A percentile compares a stretch with the other conserved stretches of the same genome.
These are phyloP conservation scores for Zaprionus ghesquierei DNA, from an alignment of 1,140 invertebrate species.

Conservation along the genomic window DNA sequence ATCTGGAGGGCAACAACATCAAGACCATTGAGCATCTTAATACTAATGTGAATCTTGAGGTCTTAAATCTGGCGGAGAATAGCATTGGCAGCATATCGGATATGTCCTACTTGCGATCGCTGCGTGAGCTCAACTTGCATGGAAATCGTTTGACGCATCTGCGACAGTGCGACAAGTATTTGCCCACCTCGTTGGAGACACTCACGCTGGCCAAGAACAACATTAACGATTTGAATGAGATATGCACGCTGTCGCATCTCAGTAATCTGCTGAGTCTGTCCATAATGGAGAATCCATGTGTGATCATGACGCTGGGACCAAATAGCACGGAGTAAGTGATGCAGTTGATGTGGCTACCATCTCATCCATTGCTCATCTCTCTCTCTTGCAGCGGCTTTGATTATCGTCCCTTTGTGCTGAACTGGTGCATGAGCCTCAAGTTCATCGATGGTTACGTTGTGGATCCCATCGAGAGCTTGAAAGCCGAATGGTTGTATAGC, in stretches of 20 bases:
- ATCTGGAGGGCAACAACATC: conserved; percentile 85
- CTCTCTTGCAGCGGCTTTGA: conserved; percentile 89
- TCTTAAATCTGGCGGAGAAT: conserved; percentile 94
- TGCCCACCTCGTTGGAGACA: conserved; percentile 89
- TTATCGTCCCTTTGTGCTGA: conserved; percentile 95
- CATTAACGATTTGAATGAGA: conserved; percentile 93
- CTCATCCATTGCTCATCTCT: neutral
- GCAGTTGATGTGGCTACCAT: too few species aligned
- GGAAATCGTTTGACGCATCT: conserved; percentile 93
- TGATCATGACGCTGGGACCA: conserved; percentile 65
- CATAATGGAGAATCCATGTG: conserved; percentile 93
- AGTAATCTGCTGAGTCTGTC: conserved; percentile 90
- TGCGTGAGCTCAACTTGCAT: conserved; percentile 91
- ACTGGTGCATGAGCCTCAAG: conserved; percentile 95
- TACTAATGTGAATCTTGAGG: conserved; percentile 89
- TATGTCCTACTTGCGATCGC: conserved; percentile 88
- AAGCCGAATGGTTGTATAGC: conserved; percentile 97
- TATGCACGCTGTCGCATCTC: conserved; percentile 90
- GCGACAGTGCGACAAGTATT: conserved; percentile 90
- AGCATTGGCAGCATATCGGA: conserved; percentile 92
- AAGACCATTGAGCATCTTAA: conserved; percentile 94
- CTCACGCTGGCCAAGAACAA: conserved; percentile 93
- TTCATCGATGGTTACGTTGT: conserved; percentile 94
- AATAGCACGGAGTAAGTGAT: conserved; percentile 70
- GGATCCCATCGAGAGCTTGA: conserved; percentile 93